A percentile compares a stretch with the other conserved stretches of the same genome.
Conservation (phyloP, 2,888 invertebrate genomes). For the Gastrophysa polygoni region DNA sequence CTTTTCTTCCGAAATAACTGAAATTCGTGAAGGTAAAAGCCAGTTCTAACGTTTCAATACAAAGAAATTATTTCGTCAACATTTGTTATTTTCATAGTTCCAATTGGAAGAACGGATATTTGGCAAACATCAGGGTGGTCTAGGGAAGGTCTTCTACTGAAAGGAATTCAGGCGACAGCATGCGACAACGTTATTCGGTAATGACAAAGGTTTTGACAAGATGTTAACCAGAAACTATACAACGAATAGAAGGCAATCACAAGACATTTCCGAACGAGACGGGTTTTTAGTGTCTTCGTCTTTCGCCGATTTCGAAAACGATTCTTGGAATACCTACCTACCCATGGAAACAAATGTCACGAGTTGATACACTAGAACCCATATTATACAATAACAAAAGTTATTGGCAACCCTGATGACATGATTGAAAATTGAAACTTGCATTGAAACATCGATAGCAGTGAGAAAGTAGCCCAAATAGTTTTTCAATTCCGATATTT, state of each 20-base stretch:
- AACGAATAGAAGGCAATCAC: not conserved
- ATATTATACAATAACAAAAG: too few relatives aligned
- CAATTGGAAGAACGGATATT: conserved; percentile 16
- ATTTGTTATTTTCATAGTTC: conserved; percentile 24
- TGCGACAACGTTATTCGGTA: not conserved
- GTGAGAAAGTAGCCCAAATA: too few relatives aligned
- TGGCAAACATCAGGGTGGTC: conserved; percentile 23
- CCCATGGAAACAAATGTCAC: too few relatives aligned
- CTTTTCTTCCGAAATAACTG: conserved; percentile 14
- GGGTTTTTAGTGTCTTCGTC: not conserved
- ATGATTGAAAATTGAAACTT: too few relatives aligned
- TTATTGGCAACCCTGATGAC: too few relatives aligned
- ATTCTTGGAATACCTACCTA: not conserved
- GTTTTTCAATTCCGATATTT: too few relatives aligned
- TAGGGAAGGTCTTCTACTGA: not conserved
- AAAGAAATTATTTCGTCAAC: conserved; percentile 31
- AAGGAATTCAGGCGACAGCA: not conserved
- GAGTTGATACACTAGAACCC: too few relatives aligned
- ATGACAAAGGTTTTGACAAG: not conserved
- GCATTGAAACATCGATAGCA: too few relatives aligned
- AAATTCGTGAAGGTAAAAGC: conserved; percentile 23
- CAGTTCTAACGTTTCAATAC: conserved; percentile 31
- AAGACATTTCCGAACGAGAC: not conserved
- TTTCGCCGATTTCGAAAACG: not conserved
- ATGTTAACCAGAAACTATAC: not conserved